phyloP scores from a whole-genome alignment of 2,113 vertebrate genomes.

The Opisthocomus hoazin region DNA sequence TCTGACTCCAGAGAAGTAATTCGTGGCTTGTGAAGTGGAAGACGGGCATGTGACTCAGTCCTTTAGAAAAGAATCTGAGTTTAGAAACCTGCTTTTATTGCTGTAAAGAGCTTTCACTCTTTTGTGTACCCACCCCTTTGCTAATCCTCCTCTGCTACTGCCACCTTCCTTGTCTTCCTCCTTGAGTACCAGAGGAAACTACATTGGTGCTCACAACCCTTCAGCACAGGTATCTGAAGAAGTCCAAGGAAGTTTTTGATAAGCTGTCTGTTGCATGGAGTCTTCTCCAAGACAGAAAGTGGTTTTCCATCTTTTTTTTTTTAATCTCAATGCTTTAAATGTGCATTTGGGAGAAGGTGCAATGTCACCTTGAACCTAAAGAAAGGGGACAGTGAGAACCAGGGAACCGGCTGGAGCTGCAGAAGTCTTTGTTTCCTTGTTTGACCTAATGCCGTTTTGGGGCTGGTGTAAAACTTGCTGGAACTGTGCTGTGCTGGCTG shows the following conservation, averaged over 20 bases:
- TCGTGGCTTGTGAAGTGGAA: neutral
- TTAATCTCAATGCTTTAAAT: neutral
- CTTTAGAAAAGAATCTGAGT: neutral
- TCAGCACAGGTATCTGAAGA: neutral
- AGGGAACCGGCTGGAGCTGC: neutral
- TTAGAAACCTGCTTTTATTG: neutral
- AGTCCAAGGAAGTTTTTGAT: neutral
- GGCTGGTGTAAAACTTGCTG: neutral
- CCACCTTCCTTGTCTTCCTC: neutral
- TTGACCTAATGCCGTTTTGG: neutral
- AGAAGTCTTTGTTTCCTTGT: neutral
- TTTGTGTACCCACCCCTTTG: neutral
- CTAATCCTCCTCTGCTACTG: neutral
- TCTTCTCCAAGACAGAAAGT: neutral
- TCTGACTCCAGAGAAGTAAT: neutral
- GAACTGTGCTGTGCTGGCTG: neutral
- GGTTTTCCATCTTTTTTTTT: neutral
- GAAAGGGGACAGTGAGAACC: neutral
- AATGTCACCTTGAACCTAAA: neutral
- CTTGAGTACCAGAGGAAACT: neutral
- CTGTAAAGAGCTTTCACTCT: neutral
- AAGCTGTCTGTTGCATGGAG: neutral
- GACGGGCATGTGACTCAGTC: neutral
- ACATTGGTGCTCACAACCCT: neutral
- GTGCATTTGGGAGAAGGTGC: neutral